phyloP scores from a whole-genome alignment of 2,113 vertebrate species.

The Cyrtonyx montezumae region DNA sequence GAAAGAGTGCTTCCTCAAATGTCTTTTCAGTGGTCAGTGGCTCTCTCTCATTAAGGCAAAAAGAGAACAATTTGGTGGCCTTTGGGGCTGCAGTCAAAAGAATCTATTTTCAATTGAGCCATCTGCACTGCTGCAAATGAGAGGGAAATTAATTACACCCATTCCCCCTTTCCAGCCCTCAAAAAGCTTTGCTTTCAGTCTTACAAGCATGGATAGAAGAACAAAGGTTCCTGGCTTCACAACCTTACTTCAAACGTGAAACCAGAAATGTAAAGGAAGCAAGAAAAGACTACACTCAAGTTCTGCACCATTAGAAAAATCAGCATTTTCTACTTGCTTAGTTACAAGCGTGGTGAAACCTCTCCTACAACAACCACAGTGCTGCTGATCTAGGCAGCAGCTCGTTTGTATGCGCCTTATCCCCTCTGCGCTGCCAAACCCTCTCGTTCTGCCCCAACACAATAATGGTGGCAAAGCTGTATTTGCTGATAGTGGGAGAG shows the following conservation, averaged over 20 bases:
- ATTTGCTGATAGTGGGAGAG: neutral
- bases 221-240: neutral
- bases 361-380: neutral
- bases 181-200: neutral
- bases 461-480: fast-evolving
- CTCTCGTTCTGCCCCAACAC: neutral
- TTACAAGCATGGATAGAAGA: neutral
- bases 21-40: neutral
- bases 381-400: neutral
- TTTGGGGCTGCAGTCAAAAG: neutral
- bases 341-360: neutral
- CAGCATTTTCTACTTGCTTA: neutral
- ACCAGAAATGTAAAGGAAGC: neutral
- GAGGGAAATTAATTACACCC: neutral
- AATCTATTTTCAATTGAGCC: slow-evolving; percentile 5
- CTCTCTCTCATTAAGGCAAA: neutral
- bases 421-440: neutral
- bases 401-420: fast-evolving
- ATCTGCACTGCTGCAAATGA: neutral
- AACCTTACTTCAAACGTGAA: neutral
- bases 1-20: neutral
- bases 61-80: neutral
- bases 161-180: neutral
- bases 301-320: neutral
- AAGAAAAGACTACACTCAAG: neutral